Percentiles rank a stretch among this genome's conserved stretches.
phyloP scores from a whole-genome alignment of 2,797 vertebrate species.

The Hafferia zeledoni region DNA sequence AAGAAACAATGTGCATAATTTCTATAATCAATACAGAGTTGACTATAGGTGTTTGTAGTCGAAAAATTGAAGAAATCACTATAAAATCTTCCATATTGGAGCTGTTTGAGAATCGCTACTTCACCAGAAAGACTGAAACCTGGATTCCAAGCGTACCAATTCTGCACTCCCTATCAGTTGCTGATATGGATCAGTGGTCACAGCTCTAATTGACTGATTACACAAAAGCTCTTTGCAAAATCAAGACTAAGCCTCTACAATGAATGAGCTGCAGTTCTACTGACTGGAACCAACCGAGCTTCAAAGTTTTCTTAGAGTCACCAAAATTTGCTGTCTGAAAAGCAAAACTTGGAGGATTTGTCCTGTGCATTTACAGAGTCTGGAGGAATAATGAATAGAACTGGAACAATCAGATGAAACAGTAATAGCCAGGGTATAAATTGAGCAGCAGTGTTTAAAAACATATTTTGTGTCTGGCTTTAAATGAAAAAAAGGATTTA shows the following conservation, averaged over 20 bases:
- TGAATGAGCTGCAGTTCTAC: background rate
- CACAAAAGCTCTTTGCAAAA: constrained; percentile 51
- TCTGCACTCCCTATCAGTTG: background rate
- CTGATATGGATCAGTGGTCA: constrained; percentile 48
- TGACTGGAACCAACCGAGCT: background rate
- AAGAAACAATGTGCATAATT: background rate
- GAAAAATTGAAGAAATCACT: background rate
- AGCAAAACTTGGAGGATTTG: background rate
- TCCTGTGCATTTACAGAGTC: background rate
- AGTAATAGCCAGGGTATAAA: background rate
- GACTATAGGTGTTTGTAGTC: background rate
- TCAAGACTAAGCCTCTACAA: background rate
- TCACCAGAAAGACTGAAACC: background rate
- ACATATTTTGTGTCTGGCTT: background rate
- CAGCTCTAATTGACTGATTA: constrained; percentile 48
- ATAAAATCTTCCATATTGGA: background rate
- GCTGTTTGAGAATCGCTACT: background rate
- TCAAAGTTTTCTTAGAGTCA: background rate
- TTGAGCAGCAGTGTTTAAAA: background rate
- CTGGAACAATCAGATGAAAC: background rate
- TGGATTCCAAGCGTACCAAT: constrained; percentile 14
- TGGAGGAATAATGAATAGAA: background rate
- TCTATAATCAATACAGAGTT: background rate
- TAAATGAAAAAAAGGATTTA: constrained; percentile 28
- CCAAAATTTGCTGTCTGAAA: constrained; percentile 25